Evolutionary conservation across 2,113 vertebrate species (phyloP).

Genomic region (Sakesphorus luctuosus): DNA sequence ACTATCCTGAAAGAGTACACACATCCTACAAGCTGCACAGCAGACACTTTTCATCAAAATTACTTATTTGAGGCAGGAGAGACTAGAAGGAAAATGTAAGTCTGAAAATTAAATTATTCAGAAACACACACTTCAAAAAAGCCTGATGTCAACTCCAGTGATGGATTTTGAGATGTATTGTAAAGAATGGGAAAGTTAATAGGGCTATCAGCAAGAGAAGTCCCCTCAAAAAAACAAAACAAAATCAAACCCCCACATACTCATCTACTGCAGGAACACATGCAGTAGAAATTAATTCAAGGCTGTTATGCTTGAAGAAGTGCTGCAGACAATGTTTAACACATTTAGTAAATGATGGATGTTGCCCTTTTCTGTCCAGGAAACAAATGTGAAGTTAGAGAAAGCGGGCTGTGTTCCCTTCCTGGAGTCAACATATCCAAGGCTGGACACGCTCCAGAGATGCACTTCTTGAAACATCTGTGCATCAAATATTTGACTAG

Average conservation of each 20-base stretch:
- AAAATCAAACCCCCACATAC: not conserved
- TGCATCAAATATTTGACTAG: not conserved
- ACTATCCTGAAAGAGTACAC: not conserved
- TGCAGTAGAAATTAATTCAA: constrained; percentile 37
- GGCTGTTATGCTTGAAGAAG: constrained; percentile 18
- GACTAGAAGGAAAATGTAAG: not conserved
- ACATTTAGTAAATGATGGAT: constrained; percentile 45
- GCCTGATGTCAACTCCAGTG: not conserved
- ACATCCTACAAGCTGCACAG: not conserved
- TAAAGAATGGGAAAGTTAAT: not conserved
- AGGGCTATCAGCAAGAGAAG: not conserved
- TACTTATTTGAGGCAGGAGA: not conserved
- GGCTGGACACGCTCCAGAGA: constrained; percentile 16
- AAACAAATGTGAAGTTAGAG: constrained; percentile 31
- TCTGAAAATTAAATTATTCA: constrained; percentile 24
- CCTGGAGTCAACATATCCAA: constrained; percentile 2
- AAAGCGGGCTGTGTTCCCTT: constrained; percentile 3
- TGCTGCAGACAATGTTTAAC: constrained; percentile 11
- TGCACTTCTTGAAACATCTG: constrained; percentile 24
- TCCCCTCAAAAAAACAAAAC: not conserved
- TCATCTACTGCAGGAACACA: constrained; percentile 1
- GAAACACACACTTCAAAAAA: not conserved
- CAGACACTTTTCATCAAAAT: not conserved
- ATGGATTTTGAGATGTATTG: not conserved
- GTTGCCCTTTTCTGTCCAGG: constrained; percentile 33